Evolutionary conservation across 2,888 invertebrate genomes (phyloP).

Genomic region (Tromatobia lineatoria): DNA sequence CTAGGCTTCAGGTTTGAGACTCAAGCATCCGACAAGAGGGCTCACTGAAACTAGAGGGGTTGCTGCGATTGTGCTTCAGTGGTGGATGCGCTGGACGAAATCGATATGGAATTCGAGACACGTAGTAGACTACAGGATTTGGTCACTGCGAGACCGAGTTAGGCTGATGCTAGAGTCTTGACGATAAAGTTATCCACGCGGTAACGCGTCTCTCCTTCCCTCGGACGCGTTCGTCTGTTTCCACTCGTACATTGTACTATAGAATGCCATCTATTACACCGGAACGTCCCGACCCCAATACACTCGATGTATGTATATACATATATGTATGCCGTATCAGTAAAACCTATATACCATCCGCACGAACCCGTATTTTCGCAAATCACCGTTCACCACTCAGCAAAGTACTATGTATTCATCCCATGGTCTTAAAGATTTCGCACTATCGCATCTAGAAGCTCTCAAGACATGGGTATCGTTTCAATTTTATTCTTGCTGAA

Average conservation of each 20-base stretch:
- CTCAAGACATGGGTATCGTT: slow-evolving; percentile 32
- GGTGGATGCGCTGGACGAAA: slow-evolving; percentile 43
- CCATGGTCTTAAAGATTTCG: slow-evolving; percentile 10
- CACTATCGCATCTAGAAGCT: slow-evolving; percentile 15
- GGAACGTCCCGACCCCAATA: neutral
- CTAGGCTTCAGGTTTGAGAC: slow-evolving; percentile 27
- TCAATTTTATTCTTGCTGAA: slow-evolving; percentile 41
- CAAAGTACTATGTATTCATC: slow-evolving; percentile 32
- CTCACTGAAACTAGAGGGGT: slow-evolving; percentile 47
- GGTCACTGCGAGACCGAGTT: slow-evolving; percentile 58
- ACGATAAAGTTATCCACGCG: slow-evolving; percentile 57
- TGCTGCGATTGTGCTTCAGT: slow-evolving; percentile 51
- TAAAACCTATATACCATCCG: neutral
- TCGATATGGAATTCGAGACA: slow-evolving; percentile 67
- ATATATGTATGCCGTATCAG: neutral
- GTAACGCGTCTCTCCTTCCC: slow-evolving; percentile 23
- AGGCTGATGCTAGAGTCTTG: slow-evolving; percentile 21
- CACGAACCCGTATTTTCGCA: slow-evolving; percentile 11
- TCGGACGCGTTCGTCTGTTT: slow-evolving; percentile 24
- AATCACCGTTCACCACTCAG: slow-evolving; percentile 32
- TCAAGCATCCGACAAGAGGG: slow-evolving; percentile 53
- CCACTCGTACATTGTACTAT: slow-evolving; percentile 15
- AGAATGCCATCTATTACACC: slow-evolving; percentile 31
- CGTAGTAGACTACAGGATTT: slow-evolving; percentile 70
- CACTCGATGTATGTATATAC: slow-evolving; percentile 11